Percentiles rank a stretch among this genome's conserved stretches.
phyloP scores from a whole-genome alignment of 1,140 invertebrate species.

The Brachionus paranguensis region DNA sequence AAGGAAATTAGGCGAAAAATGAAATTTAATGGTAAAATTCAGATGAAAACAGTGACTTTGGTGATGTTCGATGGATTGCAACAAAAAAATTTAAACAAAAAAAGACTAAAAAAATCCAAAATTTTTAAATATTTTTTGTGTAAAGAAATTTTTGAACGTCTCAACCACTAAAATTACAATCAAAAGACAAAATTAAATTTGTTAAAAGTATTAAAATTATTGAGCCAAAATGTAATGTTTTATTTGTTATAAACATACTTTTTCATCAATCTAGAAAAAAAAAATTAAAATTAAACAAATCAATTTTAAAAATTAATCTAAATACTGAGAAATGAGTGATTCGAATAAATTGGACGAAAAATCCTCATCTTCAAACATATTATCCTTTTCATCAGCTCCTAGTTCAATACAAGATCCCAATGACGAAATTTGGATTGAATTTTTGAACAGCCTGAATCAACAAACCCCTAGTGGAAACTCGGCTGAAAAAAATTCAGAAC shows the following conservation, averaged over 20 bases:
- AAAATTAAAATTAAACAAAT: not conserved
- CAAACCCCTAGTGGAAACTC: not conserved
- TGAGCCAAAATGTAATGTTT: no score
- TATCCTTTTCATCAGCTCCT: not conserved
- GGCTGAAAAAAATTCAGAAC: not conserved
- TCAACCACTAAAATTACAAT: no score
- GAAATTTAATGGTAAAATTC: not conserved
- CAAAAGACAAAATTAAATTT: no score
- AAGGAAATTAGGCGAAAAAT: not conserved
- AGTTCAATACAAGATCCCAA: not conserved
- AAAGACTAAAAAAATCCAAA: no score
- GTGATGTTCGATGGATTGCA: not conserved
- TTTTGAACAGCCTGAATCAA: constrained; percentile 24
- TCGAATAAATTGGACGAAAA: not conserved
- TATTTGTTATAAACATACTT: no score
- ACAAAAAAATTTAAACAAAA: not conserved
- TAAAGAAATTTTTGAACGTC: no score
- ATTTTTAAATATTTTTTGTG: no score
- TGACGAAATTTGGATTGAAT: constrained; percentile 38
- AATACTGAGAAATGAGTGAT: not conserved
- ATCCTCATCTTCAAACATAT: not conserved
- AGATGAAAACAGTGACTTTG: not conserved
- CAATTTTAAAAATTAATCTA: not conserved
- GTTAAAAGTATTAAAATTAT: no score
- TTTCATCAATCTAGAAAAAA: not conserved